Evolutionary conservation across 2,113 vertebrate genomes (phyloP).

Genomic region (Collichthys lucidus): DNA sequence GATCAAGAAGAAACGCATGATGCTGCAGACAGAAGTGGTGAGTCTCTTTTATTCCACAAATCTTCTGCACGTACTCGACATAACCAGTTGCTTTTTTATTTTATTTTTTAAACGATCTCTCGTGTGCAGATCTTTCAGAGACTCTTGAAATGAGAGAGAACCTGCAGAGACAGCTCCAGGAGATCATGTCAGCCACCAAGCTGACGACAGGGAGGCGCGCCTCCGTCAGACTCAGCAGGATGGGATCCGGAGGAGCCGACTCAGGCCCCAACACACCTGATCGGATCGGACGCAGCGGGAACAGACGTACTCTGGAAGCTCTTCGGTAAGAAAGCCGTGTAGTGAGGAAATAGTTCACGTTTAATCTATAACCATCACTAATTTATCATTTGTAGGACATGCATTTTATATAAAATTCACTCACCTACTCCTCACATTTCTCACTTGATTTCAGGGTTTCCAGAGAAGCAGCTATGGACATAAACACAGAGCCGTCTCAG

Average conservation of each 20-base stretch:
- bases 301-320: conserved; percentile 91
- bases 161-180: conserved; percentile 94
- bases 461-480: conserved; percentile 85
- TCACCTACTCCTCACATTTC: background rate
- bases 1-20: conserved; percentile 57
- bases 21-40: conserved; percentile 86
- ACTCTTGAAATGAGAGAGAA: conserved; percentile 95
- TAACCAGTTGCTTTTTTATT: background rate
- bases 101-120: background rate
- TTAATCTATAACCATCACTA: no score
- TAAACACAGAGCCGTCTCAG: conserved; percentile 96
- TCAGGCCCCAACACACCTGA: conserved; percentile 87
- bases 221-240: conserved; percentile 84
- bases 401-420: background rate
- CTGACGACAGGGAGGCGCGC: conserved; percentile 85
- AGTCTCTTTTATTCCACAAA: conserved; percentile 9
- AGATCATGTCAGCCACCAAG: conserved; percentile 97
- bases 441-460: conserved; percentile 83
- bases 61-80: background rate
- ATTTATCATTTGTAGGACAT: background rate
- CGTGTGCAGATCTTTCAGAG: conserved; percentile 83
- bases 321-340: conserved; percentile 83
- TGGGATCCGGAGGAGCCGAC: conserved; percentile 82
- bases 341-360: no score
- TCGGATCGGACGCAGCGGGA: conserved; percentile 83